phyloP scores from a whole-genome alignment of 2,888 invertebrate species.

The Mythimna pallens region DNA sequence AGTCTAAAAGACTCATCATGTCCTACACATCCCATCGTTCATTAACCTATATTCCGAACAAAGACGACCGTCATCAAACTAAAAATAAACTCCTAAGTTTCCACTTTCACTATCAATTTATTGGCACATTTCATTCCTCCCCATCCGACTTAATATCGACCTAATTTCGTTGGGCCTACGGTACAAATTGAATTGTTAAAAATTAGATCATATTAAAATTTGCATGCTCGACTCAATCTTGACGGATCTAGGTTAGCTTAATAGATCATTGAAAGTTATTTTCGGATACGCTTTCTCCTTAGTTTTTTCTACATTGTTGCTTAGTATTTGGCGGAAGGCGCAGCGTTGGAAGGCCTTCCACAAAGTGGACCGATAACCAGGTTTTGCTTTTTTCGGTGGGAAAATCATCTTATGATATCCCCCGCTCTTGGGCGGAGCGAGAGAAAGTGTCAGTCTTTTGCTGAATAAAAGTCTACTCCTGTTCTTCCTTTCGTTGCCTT shows the following conservation, averaged over 20 bases:
- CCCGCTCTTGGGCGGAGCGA: too few relatives aligned
- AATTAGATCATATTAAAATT: conserved; percentile 28
- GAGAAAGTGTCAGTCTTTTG: too few relatives aligned
- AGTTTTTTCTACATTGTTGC: conserved; percentile 39
- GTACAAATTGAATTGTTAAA: conserved; percentile 34
- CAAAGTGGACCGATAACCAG: too few relatives aligned
- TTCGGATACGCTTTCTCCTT: conserved; percentile 46
- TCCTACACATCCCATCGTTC: conserved; percentile 8
- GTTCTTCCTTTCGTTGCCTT: too few relatives aligned
- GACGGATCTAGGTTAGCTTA: conserved; percentile 56
- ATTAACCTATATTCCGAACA: conserved; percentile 46
- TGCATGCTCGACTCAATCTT: conserved; percentile 42
- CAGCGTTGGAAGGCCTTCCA: too few relatives aligned
- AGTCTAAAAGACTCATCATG: background rate
- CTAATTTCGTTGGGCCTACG: conserved; percentile 22
- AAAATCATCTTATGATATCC: too few relatives aligned
- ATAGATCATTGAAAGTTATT: conserved; percentile 54
- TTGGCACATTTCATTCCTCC: conserved; percentile 48
- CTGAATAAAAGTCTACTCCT: too few relatives aligned
- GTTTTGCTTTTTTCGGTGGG: too few relatives aligned
- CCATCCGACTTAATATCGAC: conserved; percentile 24
- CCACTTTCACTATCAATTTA: conserved; percentile 59
- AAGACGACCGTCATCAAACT: conserved; percentile 24
- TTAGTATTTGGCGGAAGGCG: conserved; percentile 16
- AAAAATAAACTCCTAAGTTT: conserved; percentile 49